Evolutionary conservation across 1,140 invertebrate species (phyloP), one percentile per base, ranked within the genome.

Genomic region (Cyclargus thomasi): DNA sequence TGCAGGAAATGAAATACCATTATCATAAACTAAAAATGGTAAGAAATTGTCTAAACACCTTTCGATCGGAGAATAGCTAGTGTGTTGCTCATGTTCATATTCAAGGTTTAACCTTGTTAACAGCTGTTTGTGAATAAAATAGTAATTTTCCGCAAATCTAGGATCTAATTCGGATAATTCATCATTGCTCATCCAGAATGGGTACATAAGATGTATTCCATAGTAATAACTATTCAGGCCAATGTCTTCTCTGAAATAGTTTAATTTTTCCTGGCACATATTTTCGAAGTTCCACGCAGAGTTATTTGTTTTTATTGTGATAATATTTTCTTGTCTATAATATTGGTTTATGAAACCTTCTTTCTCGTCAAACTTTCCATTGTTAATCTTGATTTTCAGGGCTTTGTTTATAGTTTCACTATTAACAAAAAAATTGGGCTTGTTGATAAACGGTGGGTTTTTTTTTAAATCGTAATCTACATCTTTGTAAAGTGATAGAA

Each of bases 211-310:
- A 73, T 95, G 93, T 79, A 94, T 86, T 72, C 94, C 94, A 82
- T 92, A 95, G 87, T 95, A 94, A 82, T 92, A 95, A n/a, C 93
- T 88, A 83, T 95, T 96, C 16, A 95, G 84, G 55, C 92, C 92
- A 69, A 94, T 90, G 78, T 95, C 95, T 80, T 96, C 94, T 59
- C 92, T 94, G 85, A 95, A 96, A 86, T 96, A 96, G 36, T 93
- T 92, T 14, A 96, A 70, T 63, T 91, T 84, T 74, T 93, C 91
- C 69, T 95, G 93, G n/a, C 91, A 87, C 67, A 93, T 91, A 35
- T 85, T 79, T 17, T 74, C 72, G 1, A 91, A 72, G 71, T 93
- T 92, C 86, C 91, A 92, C 64, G 92, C 92, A 7, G 87, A 92
- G 70, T 91, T 93, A 75, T 92, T 94, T 63, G 82, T 91, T 68